Evolutionary conservation across 2,888 invertebrate species (phyloP).

Genomic region (Altica lythri): DNA sequence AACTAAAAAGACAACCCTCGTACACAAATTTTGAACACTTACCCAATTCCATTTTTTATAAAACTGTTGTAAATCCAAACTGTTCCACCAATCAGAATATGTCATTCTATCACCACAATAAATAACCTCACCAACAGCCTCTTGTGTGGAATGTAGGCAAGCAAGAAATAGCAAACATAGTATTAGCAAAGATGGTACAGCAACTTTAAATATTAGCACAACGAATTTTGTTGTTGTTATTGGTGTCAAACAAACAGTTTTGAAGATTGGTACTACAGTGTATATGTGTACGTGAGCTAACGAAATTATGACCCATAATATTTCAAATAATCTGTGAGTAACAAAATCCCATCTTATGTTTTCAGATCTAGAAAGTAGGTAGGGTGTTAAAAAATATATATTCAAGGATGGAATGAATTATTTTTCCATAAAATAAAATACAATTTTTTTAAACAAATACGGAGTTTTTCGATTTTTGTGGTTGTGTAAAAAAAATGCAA

Average conservation of each 20-base stretch:
- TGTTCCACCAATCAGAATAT: slow-evolving; percentile 94
- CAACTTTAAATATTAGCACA: neutral
- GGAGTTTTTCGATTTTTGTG: too few species aligned
- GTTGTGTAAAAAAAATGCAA: too few species aligned
- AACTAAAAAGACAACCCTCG: too few species aligned
- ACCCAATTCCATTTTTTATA: slow-evolving; percentile 93
- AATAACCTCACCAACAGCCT: slow-evolving; percentile 86
- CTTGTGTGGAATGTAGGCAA: slow-evolving; percentile 83
- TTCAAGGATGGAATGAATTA: too few species aligned
- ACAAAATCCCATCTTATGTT: slow-evolving; percentile 77
- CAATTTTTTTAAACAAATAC: too few species aligned
- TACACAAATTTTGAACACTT: too few species aligned
- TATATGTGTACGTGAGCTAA: slow-evolving; percentile 80
- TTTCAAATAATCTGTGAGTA: slow-evolving; percentile 71
- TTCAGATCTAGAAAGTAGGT: slow-evolving; percentile 67
- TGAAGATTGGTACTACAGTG: slow-evolving; percentile 72
- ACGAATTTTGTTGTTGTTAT: neutral
- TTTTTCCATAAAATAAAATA: too few species aligned
- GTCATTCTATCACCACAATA: slow-evolving; percentile 84
- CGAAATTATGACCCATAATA: slow-evolving; percentile 76
- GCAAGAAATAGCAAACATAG: slow-evolving; percentile 3
- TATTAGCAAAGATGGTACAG: neutral
- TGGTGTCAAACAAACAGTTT: slow-evolving; percentile 61
- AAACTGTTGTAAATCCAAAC: slow-evolving; percentile 75
- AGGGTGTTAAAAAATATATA: too few species aligned